Evolutionary conservation across 2,888 invertebrate genomes (phyloP).

Genomic region (Ernsta delagoae): DNA sequence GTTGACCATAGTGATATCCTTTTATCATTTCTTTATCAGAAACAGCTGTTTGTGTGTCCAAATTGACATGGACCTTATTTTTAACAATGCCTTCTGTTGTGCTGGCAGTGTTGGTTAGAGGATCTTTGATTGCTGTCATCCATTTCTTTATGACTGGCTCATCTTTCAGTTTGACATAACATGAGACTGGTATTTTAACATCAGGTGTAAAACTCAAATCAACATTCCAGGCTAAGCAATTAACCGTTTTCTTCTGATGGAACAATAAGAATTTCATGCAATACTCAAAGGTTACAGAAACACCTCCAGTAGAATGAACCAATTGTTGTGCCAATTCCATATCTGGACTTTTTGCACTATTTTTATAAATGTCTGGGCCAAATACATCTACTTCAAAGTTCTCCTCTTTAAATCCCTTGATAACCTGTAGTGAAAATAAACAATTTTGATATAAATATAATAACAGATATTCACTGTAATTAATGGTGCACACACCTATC

Average conservation of each 20-base stretch:
- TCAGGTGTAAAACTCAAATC: slow-evolving; percentile 85
- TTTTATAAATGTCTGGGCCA: slow-evolving; percentile 78
- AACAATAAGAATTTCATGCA: slow-evolving; percentile 85
- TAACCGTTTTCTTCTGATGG: slow-evolving; percentile 78
- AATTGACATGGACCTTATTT: slow-evolving; percentile 64
- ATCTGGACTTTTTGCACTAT: slow-evolving; percentile 55
- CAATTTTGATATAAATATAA: too few relatives aligned
- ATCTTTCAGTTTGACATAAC: slow-evolving; percentile 81
- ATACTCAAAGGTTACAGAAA: slow-evolving; percentile 84
- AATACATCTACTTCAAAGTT: slow-evolving; percentile 87
- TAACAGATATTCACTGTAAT: too few relatives aligned
- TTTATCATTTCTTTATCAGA: slow-evolving; percentile 80
- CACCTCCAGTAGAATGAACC: slow-evolving; percentile 71
- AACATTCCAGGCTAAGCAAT: slow-evolving; percentile 87
- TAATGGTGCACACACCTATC: too few relatives aligned
- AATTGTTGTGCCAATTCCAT: slow-evolving; percentile 62
- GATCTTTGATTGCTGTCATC: slow-evolving; percentile 68
- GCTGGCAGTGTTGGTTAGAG: slow-evolving; percentile 63
- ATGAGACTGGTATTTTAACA: slow-evolving; percentile 86
- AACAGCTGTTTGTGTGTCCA: slow-evolving; percentile 78
- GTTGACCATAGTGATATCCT: slow-evolving; percentile 86
- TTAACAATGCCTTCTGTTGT: slow-evolving; percentile 66
- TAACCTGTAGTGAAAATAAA: slow-evolving; percentile 56
- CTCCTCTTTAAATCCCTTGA: slow-evolving; percentile 82
- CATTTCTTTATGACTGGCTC: slow-evolving; percentile 70